A percentile compares a stretch with the other conserved stretches of the same genome.
Evolutionary conservation across 2,888 invertebrate genomes (phyloP).

Genomic region (Drosophila mulleri): DNA sequence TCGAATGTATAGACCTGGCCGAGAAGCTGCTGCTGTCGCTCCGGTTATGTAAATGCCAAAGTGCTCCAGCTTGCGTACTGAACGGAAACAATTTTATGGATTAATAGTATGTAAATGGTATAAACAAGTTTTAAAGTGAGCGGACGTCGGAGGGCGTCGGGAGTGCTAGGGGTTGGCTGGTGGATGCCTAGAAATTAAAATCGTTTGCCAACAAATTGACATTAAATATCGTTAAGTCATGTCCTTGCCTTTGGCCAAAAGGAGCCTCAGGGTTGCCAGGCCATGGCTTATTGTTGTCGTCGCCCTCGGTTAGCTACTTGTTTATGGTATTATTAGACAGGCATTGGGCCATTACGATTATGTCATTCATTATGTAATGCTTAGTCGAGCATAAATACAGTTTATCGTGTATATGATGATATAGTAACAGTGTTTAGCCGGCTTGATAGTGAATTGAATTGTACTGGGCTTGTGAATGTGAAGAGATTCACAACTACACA

Average conservation of each 20-base stretch:
- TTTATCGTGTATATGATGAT: neutral
- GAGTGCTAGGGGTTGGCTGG: neutral
- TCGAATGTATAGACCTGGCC: neutral
- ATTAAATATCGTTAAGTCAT: slow-evolving; percentile 55
- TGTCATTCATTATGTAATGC: slow-evolving; percentile 5
- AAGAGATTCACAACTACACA: too few species aligned
- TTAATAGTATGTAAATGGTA: slow-evolving; percentile 56
- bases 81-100: slow-evolving; percentile 52
- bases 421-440: neutral
- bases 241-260: slow-evolving; percentile 34
- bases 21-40: neutral
- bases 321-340: slow-evolving; percentile 8
- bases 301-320: slow-evolving; percentile 2
- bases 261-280: slow-evolving; percentile 4
- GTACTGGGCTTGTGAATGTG: neutral
- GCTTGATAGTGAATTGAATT: neutral
- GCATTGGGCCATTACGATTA: neutral
- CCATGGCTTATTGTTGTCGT: slow-evolving; percentile 21
- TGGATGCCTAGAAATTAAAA: slow-evolving; percentile 50
- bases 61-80: slow-evolving; percentile 18
- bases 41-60: slow-evolving; percentile 47
- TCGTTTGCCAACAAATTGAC: slow-evolving; percentile 60
- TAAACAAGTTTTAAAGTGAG: slow-evolving; percentile 50
- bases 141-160: neutral
- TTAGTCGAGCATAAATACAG: neutral